A percentile compares a stretch with the other conserved stretches of the same genome.
Conservation (phyloP, 2,113 vertebrate genomes). For the Thermophis baileyi region DNA sequence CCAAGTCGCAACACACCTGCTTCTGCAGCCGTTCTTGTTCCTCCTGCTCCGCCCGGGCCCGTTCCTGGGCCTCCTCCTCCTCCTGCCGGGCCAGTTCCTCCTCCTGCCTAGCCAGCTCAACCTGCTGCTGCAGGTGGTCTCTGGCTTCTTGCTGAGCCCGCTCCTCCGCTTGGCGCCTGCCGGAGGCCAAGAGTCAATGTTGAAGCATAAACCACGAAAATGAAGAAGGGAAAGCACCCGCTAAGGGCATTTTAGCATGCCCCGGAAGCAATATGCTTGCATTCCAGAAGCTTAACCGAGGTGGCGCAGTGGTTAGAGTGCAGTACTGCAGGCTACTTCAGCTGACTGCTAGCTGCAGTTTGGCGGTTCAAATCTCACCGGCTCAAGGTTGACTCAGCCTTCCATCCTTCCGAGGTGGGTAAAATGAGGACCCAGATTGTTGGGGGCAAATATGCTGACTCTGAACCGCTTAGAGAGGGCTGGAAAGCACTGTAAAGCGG, state of each 20-base stretch:
- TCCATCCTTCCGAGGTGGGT: too few relatives aligned
- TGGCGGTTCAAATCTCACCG: too few relatives aligned
- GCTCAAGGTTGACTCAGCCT: too few relatives aligned
- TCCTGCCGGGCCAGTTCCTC: constrained; percentile 70
- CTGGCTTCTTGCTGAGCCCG: constrained; percentile 75
- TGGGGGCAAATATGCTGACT: too few relatives aligned
- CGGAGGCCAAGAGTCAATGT: not conserved
- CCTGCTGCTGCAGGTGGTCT: constrained; percentile 75
- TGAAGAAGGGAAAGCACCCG: rapidly evolving
- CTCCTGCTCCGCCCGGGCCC: constrained; percentile 79
- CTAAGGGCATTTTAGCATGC: not conserved
- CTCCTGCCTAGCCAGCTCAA: constrained; percentile 71
- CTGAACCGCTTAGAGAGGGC: too few relatives aligned
- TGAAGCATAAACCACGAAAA: not conserved
- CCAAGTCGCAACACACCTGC: constrained; percentile 71
- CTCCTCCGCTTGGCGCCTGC: constrained; percentile 79
- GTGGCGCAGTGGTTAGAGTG: too few relatives aligned
- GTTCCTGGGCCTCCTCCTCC: constrained; percentile 71
- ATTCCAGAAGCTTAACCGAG: not conserved
- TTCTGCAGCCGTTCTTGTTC: constrained; percentile 86
- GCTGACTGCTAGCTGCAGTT: too few relatives aligned
- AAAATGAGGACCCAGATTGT: too few relatives aligned
- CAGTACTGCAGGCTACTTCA: too few relatives aligned
- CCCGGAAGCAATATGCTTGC: not conserved
- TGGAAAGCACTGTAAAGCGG: too few relatives aligned